Conservation (phyloP, 2,888 invertebrate genomes). For the Acleris literana region DNA sequence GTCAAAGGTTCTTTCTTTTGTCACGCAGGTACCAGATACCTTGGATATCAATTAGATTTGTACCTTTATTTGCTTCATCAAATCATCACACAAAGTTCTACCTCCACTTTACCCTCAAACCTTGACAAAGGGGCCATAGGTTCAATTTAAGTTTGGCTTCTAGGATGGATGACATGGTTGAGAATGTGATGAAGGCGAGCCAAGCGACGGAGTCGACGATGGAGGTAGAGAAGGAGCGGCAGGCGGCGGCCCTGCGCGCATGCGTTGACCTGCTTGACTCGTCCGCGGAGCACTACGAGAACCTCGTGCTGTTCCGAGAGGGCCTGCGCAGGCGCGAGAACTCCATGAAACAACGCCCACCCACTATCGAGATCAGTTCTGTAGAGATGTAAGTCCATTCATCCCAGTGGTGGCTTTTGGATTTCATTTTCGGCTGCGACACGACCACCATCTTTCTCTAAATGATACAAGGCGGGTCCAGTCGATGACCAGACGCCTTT, state of each 20-base stretch:
- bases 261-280: slow-evolving; percentile 68
- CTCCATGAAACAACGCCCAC: slow-evolving; percentile 55
- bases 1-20: too few relatives aligned
- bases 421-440: too few relatives aligned
- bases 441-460: too few relatives aligned
- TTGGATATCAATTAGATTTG: too few relatives aligned
- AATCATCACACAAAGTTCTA: too few relatives aligned
- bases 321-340: slow-evolving; percentile 59
- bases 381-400: slow-evolving; percentile 42
- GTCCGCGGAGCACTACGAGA: slow-evolving; percentile 71
- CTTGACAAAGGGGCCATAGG: neutral
- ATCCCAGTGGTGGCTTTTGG: neutral
- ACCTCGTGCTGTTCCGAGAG: slow-evolving; percentile 63
- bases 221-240: slow-evolving; percentile 61
- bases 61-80: too few relatives aligned
- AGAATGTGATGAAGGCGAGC: slow-evolving; percentile 61
- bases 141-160: neutral
- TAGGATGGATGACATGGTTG: slow-evolving; percentile 73
- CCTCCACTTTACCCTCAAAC: neutral
- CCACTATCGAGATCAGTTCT: slow-evolving; percentile 59
- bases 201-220: slow-evolving; percentile 62
- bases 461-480: too few relatives aligned
- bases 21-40: too few relatives aligned
- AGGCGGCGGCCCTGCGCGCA: slow-evolving; percentile 58
- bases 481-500: too few relatives aligned